A percentile compares a stretch with the other conserved stretches of the same genome.
phyloP scores from a whole-genome alignment of 2,888 invertebrate genomes.

The Carterocephalus palaemon region DNA sequence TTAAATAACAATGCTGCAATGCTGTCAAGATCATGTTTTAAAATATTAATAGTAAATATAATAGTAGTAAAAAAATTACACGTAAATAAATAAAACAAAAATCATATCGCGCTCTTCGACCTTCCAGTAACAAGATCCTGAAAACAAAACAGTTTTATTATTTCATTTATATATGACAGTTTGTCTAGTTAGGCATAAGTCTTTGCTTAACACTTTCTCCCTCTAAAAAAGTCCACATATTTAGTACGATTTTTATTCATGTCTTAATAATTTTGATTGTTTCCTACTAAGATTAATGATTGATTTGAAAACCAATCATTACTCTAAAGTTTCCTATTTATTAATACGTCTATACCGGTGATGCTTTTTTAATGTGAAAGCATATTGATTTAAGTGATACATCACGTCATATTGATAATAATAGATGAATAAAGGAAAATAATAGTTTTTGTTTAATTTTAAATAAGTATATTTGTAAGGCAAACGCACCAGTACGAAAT shows the following conservation, averaged over 20 bases:
- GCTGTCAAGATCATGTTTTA: too few species aligned
- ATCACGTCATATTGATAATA: constrained; percentile 51
- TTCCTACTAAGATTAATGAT: too few species aligned
- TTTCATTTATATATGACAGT: too few species aligned
- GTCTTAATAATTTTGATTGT: constrained; percentile 33
- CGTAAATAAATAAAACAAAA: too few species aligned
- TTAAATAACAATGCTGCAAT: too few species aligned
- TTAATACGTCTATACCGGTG: constrained; percentile 27
- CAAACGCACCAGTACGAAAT: constrained; percentile 78
- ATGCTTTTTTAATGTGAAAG: constrained; percentile 57
- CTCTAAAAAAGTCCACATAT: constrained; percentile 29
- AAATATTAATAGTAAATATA: too few species aligned
- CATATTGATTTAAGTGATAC: constrained; percentile 69
- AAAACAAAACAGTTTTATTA: too few species aligned
- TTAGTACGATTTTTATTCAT: constrained; percentile 24
- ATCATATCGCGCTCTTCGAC: too few species aligned
- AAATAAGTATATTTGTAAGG: constrained; percentile 73
- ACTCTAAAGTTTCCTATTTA: constrained; percentile 37
- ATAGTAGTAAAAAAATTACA: too few species aligned
- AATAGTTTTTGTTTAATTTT: constrained; percentile 60
- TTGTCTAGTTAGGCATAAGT: too few species aligned
- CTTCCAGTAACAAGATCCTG: too few species aligned
- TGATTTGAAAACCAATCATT: too few species aligned
- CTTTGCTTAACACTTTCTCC: constrained; percentile 18
- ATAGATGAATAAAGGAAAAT: constrained; percentile 52